Conservation (phyloP, 1,140 invertebrate genomes). For the Drosophila murphyi region DNA sequence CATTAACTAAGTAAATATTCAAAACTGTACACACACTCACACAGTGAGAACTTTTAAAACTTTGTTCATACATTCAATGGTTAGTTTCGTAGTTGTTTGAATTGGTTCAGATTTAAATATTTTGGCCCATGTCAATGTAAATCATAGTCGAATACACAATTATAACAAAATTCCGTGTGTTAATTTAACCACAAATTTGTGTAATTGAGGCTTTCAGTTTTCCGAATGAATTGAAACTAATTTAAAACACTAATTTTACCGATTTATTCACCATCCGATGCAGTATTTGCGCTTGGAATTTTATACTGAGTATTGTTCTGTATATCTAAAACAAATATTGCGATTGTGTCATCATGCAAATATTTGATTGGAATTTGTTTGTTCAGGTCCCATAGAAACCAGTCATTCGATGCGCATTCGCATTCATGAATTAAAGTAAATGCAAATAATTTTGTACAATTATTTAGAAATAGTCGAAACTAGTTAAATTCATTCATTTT, state of each 20-base stretch:
- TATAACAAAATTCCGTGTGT: slow-evolving; percentile 12
- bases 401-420: no score
- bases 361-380: not conserved
- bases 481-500: no score
- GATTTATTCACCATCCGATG: not conserved
- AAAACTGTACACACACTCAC: slow-evolving; percentile 9
- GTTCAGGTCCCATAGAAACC: no score
- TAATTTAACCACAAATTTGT: slow-evolving; percentile 8
- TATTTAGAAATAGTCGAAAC: no score
- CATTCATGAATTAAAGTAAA: no score
- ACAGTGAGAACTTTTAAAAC: slow-evolving; percentile 8
- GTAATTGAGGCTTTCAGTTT: not conserved
- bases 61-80: slow-evolving; percentile 16
- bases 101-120: slow-evolving; percentile 15
- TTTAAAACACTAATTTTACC: not conserved
- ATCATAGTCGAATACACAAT: slow-evolving; percentile 30
- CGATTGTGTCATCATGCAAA: not conserved
- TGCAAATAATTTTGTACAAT: no score
- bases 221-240: not conserved
- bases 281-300: not conserved
- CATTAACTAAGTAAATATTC: slow-evolving; percentile 52
- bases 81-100: slow-evolving; percentile 15
- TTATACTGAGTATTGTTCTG: not conserved
- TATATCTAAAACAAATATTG: slow-evolving; percentile 8
- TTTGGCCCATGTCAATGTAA: slow-evolving; percentile 32